Evolutionary conservation across 2,888 invertebrate species (phyloP), one percentile per base, ranked within the genome.

Genomic region (Sussaba pulchella): DNA sequence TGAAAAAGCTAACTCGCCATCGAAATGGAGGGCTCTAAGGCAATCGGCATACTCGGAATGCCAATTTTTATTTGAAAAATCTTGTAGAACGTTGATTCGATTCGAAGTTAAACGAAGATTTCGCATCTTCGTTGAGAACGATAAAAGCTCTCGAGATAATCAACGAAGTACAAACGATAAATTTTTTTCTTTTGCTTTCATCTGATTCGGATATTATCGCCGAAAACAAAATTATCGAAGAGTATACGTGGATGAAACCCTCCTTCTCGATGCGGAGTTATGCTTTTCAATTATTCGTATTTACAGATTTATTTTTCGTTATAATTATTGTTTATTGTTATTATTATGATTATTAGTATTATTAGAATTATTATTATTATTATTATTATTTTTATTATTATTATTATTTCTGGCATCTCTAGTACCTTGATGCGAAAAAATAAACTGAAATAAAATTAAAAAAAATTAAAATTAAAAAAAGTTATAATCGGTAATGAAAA

Each of bases 21-120:
- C 82, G 84, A 86, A 83, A 78, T 83, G 84, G 84, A 86, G 84
- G 81, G 83, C 83, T 82, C 85, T 69, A 73, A 79, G 61, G 78
- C 81, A 78, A 72, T 83, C 81, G 54, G 80, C 72, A 66, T 72
- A 76, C 74, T 63, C 78, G 21, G 59, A 81, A 67, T 77, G 75
- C 67, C 75, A 63, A 73, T 78, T 72, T 59, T 70, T 83, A 59
- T 12, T 31, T 67, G 72, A 0, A 26, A 43, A 74, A 39, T 19
- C 17, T 59, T 72, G 41, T 41, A 71, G 64, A 81, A 72, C 8
- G 9, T 67, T 59, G 19, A 41, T 54, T 21, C 26, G 10, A 64
- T 31, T 19, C 54, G 36, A 1, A 19, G 8, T 63, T 31, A 9
- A 14, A 43, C 31, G 24, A 10, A 61, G n/a, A n/a, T n/a, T n/a